Evolutionary conservation across 1,140 invertebrate species (phyloP), one percentile per base, ranked within the genome.

Genomic region (Nasonia giraulti): DNA sequence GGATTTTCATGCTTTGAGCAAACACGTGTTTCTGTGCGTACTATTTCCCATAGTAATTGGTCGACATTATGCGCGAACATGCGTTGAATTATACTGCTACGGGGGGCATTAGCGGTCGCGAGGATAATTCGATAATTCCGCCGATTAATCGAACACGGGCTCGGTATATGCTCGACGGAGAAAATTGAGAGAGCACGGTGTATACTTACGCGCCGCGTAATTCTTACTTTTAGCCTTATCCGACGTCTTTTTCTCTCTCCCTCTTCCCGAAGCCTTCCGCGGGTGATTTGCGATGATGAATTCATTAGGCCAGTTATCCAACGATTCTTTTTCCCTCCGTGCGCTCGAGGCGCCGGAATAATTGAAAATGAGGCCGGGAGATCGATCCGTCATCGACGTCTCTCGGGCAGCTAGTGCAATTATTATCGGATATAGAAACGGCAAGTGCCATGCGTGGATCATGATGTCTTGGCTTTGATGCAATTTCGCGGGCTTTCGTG

Each of bases 71-170:
- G 62, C 23, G 23, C 20, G 33, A 27, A 27, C n/a, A 14, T 7
- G 10, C 40, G 20, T 17, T 27, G 31, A 23, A 8, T 37, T 37
- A 37, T 37, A 37, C 33, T 37, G 33, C 33, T 6, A 37, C 33
- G 44, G 40, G 23, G 50, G 23, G 10, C 80, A 80, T 80, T 80
- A 85, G 50, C 47, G 23, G 23, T 37, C 10, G 17, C 78, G 12
- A 62, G 77, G 31, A 80, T 80, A 80, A 76, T 85, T 85, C 47
- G 83, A 80, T 85, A 80, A 85, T 80, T 85, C 44, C 23, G 20
- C 11, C 77, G 69, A 84, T 84, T 79, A 84, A 84, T 80, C 77
- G 66, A 80, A 80, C 69, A 33, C 20, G 76, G 23, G 40, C 33
- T 37, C 8, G 17, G 17, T 20, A 66, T 37, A 37, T 14, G 50